Conservation (phyloP, 2,113 vertebrate species). For the Scalopus aquaticus region DNA sequence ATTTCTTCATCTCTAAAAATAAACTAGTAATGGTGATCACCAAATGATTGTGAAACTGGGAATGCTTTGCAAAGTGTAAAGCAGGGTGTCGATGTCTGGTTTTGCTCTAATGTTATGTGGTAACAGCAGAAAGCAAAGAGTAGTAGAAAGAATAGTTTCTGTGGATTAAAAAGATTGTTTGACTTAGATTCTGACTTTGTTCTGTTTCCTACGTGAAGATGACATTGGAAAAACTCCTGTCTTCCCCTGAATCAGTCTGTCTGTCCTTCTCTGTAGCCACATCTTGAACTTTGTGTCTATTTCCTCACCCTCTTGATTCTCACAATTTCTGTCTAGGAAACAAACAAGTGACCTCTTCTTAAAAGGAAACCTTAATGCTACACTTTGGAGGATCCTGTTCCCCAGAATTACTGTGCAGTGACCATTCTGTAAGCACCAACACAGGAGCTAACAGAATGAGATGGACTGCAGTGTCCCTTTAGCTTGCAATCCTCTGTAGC, state of each 20-base stretch:
- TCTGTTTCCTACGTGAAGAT: neutral
- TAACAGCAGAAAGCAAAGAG: neutral
- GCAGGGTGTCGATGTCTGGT: neutral
- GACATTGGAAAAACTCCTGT: neutral
- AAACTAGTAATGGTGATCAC: neutral
- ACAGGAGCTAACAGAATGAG: neutral
- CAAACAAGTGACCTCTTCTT: neutral
- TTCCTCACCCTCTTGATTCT: neutral
- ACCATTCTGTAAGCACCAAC: neutral
- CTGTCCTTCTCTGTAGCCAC: neutral
- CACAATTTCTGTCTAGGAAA: neutral
- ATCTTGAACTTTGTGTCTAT: neutral
- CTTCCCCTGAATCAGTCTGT: neutral
- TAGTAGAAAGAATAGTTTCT: neutral
- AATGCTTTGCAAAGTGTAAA: neutral
- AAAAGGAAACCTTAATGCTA: neutral
- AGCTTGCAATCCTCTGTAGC: neutral
- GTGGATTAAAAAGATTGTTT: neutral
- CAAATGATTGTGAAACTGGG: neutral
- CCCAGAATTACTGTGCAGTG: neutral
- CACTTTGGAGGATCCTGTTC: neutral
- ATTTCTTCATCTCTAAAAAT: slow-evolving; percentile 45
- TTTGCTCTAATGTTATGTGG: neutral
- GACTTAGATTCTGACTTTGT: neutral
- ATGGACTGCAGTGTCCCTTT: neutral